phyloP scores from a whole-genome alignment of 1,140 invertebrate genomes.

The Mactra quadrangularis region DNA sequence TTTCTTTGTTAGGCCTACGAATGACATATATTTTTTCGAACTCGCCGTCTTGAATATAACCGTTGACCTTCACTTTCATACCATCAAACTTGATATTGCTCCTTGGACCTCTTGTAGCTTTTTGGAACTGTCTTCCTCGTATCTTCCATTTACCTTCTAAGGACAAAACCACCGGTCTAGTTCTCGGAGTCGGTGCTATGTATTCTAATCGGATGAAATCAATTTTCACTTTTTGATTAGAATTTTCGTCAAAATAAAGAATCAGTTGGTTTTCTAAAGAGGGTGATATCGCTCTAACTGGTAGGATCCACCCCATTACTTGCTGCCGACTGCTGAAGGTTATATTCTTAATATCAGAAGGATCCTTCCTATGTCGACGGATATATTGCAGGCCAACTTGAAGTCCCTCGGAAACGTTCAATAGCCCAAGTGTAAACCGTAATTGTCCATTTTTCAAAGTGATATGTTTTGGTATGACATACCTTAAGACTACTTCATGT shows the following conservation, averaged over 20 bases:
- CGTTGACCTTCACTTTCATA: slow-evolving; percentile 9
- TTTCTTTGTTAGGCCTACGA: not conserved
- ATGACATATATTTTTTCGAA: not conserved
- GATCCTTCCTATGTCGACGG: not conserved
- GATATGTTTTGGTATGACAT: not conserved
- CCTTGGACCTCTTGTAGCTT: not conserved
- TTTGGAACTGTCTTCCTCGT: not conserved
- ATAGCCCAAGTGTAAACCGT: slow-evolving; percentile 21
- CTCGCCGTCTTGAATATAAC: not conserved
- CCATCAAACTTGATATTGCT: not conserved
- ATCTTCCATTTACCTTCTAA: not conserved
- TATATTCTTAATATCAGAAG: slow-evolving; percentile 6
- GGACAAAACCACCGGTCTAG: not conserved
- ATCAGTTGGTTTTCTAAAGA: slow-evolving; percentile 5
- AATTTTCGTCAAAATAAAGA: slow-evolving; percentile 12
- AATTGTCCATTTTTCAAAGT: not conserved
- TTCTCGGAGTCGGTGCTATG: not conserved
- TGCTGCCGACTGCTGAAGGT: not conserved
- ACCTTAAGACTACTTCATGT: not conserved
- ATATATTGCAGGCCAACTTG: slow-evolving; percentile 24
- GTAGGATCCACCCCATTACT: slow-evolving; percentile 1
- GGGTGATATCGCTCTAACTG: not conserved
- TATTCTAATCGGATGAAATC: slow-evolving; percentile 14
- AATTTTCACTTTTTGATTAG: not conserved
- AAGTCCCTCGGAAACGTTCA: not conserved